These are phyloP conservation scores for Megalonaias nervosa DNA, from an alignment of 1,140 invertebrate species.

Conservation along the genomic window DNA sequence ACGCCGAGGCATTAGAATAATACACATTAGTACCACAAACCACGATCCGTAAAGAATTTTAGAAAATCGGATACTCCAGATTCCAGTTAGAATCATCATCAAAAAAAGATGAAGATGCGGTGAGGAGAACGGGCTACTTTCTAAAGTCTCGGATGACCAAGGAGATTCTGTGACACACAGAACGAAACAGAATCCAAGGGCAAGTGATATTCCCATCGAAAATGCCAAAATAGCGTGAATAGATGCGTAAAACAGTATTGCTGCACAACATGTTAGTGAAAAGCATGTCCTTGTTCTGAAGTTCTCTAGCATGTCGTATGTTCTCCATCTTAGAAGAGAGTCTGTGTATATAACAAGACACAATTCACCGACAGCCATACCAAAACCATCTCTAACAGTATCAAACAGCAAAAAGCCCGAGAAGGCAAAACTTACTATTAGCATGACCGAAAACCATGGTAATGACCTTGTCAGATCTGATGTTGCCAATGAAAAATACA, in stretches of 20 bases:
- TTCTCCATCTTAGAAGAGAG: constrained; percentile 32
- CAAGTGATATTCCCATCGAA: constrained; percentile 40
- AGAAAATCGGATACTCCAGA: constrained; percentile 24
- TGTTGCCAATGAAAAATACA: constrained; percentile 16
- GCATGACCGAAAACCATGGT: constrained; percentile 38
- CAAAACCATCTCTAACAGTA: constrained; percentile 42
- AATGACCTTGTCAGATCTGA: background rate
- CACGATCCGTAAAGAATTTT: constrained; percentile 12
- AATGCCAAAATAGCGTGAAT: constrained; percentile 31
- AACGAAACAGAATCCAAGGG: constrained; percentile 37
- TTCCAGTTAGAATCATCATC: constrained; percentile 13
- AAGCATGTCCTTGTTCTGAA: constrained; percentile 3
- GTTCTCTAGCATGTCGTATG: constrained; percentile 13
- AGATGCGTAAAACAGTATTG: constrained; percentile 17
- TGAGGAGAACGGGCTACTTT: constrained; percentile 6
- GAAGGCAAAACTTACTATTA: constrained; percentile 28
- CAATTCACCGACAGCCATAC: constrained; percentile 44
- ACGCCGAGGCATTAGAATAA: constrained; percentile 9
- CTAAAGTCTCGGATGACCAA: background rate
- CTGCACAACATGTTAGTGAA: constrained; percentile 4
- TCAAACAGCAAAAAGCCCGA: constrained; percentile 34
- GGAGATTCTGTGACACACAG: constrained; percentile 38
- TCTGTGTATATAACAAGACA: constrained; percentile 37
- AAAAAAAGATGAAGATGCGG: constrained; percentile 32
- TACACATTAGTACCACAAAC: constrained; percentile 4